These are phyloP conservation scores for Capreolus pygargus DNA, from an alignment of 2,113 vertebrate genomes.

Conservation along the genomic window DNA sequence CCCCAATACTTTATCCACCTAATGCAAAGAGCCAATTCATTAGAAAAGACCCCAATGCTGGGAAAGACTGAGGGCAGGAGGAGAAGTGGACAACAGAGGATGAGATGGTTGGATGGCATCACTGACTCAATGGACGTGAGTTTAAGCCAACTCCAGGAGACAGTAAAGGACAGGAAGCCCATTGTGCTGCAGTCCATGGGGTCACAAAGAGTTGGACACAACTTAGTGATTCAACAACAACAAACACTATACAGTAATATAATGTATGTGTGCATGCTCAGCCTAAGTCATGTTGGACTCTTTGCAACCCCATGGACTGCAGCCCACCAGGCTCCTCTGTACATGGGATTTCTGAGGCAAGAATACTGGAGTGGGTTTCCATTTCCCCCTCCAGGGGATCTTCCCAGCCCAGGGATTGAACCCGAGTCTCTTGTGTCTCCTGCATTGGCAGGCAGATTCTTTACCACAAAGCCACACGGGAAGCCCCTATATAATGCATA, in stretches of 20 bases:
- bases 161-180: not conserved
- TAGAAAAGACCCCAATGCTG: not conserved
- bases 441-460: not conserved
- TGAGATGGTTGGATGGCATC: not conserved
- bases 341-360: not conserved
- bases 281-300: not conserved
- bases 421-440: not conserved
- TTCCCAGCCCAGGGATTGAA: not conserved
- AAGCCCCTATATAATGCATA: not conserved
- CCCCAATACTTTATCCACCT: not conserved
- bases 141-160: not conserved
- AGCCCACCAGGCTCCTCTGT: not conserved
- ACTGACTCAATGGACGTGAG: not conserved
- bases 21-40: not conserved
- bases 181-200: not conserved
- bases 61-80: not conserved
- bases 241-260: not conserved
- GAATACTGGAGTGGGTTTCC: not conserved
- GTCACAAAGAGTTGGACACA: not conserved
- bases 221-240: not conserved
- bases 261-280: not conserved
- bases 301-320: not conserved
- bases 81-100: not conserved
- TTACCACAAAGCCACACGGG: not conserved
- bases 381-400: not conserved